A percentile compares a stretch with the other conserved stretches of the same genome.
Evolutionary conservation across 2,797 vertebrate species (phyloP).

Genomic region (Adelosebastes latens): DNA sequence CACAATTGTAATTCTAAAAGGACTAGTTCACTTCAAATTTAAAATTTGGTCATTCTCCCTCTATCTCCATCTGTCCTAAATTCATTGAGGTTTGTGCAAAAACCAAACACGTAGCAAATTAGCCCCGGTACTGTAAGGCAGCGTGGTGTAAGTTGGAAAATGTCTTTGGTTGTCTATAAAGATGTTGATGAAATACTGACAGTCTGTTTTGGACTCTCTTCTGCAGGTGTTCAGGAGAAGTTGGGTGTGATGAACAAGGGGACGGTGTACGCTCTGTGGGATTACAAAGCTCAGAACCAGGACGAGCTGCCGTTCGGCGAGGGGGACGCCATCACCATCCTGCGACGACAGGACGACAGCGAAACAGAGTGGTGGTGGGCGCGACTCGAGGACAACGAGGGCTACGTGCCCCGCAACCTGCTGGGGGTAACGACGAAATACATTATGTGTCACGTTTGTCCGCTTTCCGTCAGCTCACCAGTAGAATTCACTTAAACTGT

Average conservation of each 20-base stretch:
- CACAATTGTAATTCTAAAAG: background rate
- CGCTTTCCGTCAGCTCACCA: background rate
- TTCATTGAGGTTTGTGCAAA: background rate
- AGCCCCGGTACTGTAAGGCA: background rate
- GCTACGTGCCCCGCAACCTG: conserved; percentile 95
- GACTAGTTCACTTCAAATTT: background rate
- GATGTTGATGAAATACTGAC: background rate
- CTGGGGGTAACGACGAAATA: conserved; percentile 65
- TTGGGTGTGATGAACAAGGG: conserved; percentile 98
- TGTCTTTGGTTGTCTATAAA: background rate
- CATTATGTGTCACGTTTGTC: background rate
- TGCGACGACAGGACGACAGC: conserved; percentile 91
- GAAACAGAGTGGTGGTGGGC: conserved; percentile 99
- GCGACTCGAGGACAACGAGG: conserved; percentile 92
- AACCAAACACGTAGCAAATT: background rate
- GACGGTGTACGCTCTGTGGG: conserved; percentile 92
- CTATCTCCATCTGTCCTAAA: background rate
- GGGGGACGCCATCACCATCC: conserved; percentile 92
- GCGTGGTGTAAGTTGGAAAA: background rate
- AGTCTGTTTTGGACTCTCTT: background rate
- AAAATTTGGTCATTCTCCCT: background rate
- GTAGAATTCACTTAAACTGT: background rate
- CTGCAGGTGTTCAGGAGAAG: conserved; percentile 96
- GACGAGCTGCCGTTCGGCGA: conserved; percentile 94
- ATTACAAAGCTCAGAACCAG: conserved; percentile 90